These are phyloP conservation scores for Oppia nitens DNA, from an alignment of 1,140 invertebrate genomes.

Conservation along the genomic window DNA sequence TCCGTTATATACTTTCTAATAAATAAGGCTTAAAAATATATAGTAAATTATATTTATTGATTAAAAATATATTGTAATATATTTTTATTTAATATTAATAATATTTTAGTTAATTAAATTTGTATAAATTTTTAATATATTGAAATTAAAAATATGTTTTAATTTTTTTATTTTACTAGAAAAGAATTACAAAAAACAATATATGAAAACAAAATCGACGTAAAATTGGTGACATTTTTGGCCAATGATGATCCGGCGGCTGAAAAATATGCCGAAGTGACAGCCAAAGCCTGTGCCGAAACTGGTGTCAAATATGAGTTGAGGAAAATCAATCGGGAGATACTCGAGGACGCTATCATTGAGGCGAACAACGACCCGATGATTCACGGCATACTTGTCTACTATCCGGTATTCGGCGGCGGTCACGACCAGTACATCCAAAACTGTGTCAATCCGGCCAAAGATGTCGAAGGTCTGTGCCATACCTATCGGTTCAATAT, in stretches of 20 bases:
- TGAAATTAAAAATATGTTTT: too few species aligned
- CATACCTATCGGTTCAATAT: conserved; percentile 17
- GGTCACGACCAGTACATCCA: conserved; percentile 18
- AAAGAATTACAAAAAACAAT: conserved; percentile 9
- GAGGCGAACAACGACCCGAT: conserved; percentile 12
- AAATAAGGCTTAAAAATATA: too few species aligned
- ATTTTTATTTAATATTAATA: too few species aligned
- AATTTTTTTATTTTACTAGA: neutral
- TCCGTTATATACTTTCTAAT: too few species aligned
- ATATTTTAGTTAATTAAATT: too few species aligned
- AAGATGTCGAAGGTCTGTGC: conserved; percentile 17
- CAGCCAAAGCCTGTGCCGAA: conserved; percentile 5
- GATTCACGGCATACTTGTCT: conserved; percentile 14
- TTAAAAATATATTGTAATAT: too few species aligned
- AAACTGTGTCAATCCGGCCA: conserved; percentile 14
- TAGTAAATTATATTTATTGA: too few species aligned
- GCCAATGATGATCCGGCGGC: conserved; percentile 14
- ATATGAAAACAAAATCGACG: neutral
- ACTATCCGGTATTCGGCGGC: conserved; percentile 17
- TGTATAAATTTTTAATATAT: too few species aligned
- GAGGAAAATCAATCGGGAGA: conserved; percentile 10
- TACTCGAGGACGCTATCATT: conserved; percentile 13
- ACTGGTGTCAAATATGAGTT: conserved; percentile 14
- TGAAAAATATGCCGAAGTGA: conserved; percentile 12
- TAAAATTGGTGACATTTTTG: conserved; percentile 11